Conservation (phyloP, 2,797 vertebrate genomes). For the Peromyscus nudipes region DNA sequence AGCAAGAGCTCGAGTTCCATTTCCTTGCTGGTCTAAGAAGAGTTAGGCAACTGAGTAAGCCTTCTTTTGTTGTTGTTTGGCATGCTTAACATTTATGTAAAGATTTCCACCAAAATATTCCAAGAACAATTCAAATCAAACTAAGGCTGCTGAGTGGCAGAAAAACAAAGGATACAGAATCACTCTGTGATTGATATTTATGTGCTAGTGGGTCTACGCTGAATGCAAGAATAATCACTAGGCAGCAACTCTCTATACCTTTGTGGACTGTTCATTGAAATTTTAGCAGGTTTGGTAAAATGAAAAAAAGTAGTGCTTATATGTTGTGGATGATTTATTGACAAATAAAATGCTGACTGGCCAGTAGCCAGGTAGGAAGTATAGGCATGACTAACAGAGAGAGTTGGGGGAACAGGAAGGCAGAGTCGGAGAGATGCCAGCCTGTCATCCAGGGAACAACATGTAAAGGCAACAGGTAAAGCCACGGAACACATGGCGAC, state of each 20-base stretch:
- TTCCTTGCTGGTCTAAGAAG: not conserved
- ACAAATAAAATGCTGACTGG: too few species aligned
- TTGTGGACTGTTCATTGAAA: not conserved
- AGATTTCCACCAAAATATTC: slow-evolving; percentile 21
- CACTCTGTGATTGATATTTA: slow-evolving; percentile 1
- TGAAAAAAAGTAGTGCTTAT: not conserved
- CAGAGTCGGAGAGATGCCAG: too few species aligned
- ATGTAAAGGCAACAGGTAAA: too few species aligned
- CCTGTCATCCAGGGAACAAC: too few species aligned
- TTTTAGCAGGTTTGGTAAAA: not conserved
- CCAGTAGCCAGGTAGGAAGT: too few species aligned
- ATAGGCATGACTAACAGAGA: too few species aligned
- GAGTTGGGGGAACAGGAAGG: too few species aligned
- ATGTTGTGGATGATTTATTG: not conserved
- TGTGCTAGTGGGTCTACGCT: not conserved
- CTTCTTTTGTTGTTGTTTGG: slow-evolving; percentile 32
- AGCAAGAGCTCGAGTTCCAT: not conserved
- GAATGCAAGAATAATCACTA: not conserved
- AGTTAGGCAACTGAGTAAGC: not conserved
- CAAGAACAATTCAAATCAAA: not conserved
- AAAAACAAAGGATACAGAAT: slow-evolving; percentile 20
- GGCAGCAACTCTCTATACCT: not conserved
- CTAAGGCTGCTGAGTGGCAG: not conserved
- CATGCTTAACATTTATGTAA: not conserved
- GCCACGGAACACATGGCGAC: too few species aligned